Base-by-base conservation (phyloP, 2,888 invertebrate genomes). In the Merodon equestris region DNA sequence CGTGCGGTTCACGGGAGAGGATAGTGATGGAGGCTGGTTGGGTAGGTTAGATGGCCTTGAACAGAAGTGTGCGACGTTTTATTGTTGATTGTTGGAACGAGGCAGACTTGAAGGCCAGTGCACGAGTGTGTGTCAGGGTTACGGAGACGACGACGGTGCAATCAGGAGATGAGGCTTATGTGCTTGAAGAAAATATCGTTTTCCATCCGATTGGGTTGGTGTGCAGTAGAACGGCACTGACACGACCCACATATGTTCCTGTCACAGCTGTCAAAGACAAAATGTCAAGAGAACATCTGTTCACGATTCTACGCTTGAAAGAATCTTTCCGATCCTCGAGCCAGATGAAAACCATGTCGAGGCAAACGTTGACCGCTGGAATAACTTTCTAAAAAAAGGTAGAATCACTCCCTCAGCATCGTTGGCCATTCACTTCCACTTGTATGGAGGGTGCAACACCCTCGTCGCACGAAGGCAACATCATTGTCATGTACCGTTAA, bases 401-500 rank as follows among this genome's bases (percentile, higher is more conserved):
- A 57, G 58, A 58, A 68, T 68, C 73, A 54, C 74, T 73, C 17
- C 42, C 57, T 19, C 44, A 56, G 40, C 61, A 51, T 58, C 34
- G 73, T 51, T 58, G 48, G 56, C 66, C 66, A 61, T 51, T 54
- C 58, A 72, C 44, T 38, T 61, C 27, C 27, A 27, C 7, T 27
- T 27, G 7, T 7, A 57, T 45, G 63, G 34, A 74, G 79, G 74
- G 74, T 79, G 74, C 79, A 79, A 79, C 79, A 79, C 74, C 79
- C 74, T 79, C 79, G 54, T 50, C 40, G 74, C 79, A 67, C 68
- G 79, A 79, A 79, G 54, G 73, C 27, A 27, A 27, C 64, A 68
- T 58, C 60, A 53, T 64, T 79, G 74, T 64, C 60, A 79, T 79
- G 79, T 74, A 74, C 50, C 74, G 79, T 79, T 74, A 79, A 79